Percentiles rank a stretch among this genome's conserved stretches.
Evolutionary conservation across 2,888 invertebrate species (phyloP).

Genomic region (Caenorhabditis macrosperma): DNA sequence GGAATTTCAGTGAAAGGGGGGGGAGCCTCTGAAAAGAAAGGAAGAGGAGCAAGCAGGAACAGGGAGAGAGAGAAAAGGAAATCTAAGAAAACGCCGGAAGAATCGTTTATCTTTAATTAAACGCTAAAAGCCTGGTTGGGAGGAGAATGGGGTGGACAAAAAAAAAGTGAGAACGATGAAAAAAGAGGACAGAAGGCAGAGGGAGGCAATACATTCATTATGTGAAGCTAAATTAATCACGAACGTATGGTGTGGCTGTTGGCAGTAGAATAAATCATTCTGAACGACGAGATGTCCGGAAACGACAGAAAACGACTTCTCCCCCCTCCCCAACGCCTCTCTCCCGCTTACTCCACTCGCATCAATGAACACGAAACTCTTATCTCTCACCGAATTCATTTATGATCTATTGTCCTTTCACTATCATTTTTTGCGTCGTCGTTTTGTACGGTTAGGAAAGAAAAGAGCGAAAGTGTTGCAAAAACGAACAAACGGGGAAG

Average conservation of each 20-base stretch:
- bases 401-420: background rate
- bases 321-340: too few relatives aligned
- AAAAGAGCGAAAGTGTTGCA: too few relatives aligned
- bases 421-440: background rate
- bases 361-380: constrained; percentile 7
- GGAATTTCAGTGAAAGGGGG: too few relatives aligned
- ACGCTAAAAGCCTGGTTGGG: too few relatives aligned
- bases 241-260: constrained; percentile 31
- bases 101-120: background rate
- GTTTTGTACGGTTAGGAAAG: too few relatives aligned
- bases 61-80: background rate
- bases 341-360: too few relatives aligned
- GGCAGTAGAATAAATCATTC: constrained; percentile 15
- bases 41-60: background rate
- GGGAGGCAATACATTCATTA: constrained; percentile 35
- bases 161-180: background rate
- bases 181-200: background rate
- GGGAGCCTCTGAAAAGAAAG: background rate
- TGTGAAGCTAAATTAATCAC: constrained; percentile 37
- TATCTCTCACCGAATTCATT: background rate
- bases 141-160: background rate
- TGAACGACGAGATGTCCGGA: background rate
- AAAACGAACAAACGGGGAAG: too few relatives aligned
- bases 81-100: background rate
- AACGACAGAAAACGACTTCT: background rate